Conservation (phyloP, 1,140 invertebrate genomes). For the Drosophila arawakana region DNA sequence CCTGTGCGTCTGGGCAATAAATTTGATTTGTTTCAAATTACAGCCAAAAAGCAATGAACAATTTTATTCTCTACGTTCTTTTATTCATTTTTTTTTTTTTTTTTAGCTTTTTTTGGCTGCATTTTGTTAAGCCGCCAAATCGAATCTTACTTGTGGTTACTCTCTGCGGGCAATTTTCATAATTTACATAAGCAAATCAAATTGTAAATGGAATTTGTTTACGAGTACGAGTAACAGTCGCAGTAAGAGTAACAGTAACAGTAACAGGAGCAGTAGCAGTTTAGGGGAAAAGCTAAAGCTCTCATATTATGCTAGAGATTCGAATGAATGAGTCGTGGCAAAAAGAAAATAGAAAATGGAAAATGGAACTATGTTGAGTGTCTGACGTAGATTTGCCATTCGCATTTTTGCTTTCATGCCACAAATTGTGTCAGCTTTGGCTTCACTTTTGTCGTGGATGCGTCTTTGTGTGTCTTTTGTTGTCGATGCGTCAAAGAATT, state of each 20-base stretch:
- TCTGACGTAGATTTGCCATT: conserved; percentile 62
- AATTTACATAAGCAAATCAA: conserved; percentile 82
- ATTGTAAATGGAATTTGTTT: conserved; percentile 71
- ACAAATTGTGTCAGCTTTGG: conserved; percentile 66
- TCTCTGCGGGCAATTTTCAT: conserved; percentile 77
- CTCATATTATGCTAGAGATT: neutral
- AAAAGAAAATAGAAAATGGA: neutral
- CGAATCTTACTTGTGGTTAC: conserved; percentile 77
- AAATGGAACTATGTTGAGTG: conserved; percentile 78
- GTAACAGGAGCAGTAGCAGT: neutral
- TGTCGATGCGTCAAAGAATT: conserved; percentile 68
- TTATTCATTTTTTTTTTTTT: neutral
- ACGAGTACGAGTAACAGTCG: neutral
- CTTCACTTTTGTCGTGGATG: conserved; percentile 19
- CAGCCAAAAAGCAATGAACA: conserved; percentile 72
- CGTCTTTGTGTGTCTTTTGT: conserved; percentile 57
- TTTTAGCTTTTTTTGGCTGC: conserved; percentile 32
- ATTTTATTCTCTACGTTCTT: conserved; percentile 47
- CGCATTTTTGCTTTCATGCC: conserved; percentile 38
- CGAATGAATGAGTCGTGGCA: neutral
- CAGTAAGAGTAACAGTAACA: too few species aligned
- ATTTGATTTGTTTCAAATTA: conserved; percentile 83
- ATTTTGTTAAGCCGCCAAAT: conserved; percentile 73
- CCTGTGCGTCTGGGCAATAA: conserved; percentile 78
- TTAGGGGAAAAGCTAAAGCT: neutral